Percentiles rank a stretch among this genome's conserved stretches.
Evolutionary conservation across 1,140 invertebrate genomes (phyloP).

Genomic region (Antheraea pernyi): DNA sequence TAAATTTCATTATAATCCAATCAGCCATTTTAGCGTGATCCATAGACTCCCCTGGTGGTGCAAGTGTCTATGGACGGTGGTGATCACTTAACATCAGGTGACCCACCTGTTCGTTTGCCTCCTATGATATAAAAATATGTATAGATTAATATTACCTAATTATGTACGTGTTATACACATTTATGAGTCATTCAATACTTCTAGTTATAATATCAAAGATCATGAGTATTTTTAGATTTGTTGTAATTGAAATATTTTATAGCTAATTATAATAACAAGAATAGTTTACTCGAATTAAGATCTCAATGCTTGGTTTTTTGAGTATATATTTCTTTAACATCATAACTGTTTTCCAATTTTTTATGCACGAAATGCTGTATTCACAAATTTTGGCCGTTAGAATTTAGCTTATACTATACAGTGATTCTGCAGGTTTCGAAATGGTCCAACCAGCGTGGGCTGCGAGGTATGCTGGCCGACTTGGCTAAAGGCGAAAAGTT

Average conservation of each 20-base stretch:
- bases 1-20: too few species aligned
- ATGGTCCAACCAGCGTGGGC: slow-evolving; percentile 10
- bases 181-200: background rate
- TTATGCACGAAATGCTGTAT: background rate
- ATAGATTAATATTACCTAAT: too few species aligned
- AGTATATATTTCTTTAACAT: background rate
- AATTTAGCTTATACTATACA: background rate
- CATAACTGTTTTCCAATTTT: background rate
- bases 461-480: slow-evolving; percentile 3
- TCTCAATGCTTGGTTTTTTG: background rate
- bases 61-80: too few species aligned
- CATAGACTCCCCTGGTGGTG: too few species aligned
- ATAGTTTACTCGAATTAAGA: background rate
- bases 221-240: background rate
- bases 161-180: background rate
- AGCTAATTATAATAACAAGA: background rate
- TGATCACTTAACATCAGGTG: too few species aligned
- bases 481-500: slow-evolving; percentile 27
- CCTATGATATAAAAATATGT: too few species aligned
- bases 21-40: too few species aligned
- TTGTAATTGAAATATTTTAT: background rate
- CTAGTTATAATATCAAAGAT: background rate
- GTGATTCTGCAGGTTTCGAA: slow-evolving; percentile 14
- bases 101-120: too few species aligned
- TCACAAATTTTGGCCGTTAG: background rate